Evolutionary conservation across 2,888 invertebrate genomes (phyloP).

Genomic region (Parascotia fuliginaria): DNA sequence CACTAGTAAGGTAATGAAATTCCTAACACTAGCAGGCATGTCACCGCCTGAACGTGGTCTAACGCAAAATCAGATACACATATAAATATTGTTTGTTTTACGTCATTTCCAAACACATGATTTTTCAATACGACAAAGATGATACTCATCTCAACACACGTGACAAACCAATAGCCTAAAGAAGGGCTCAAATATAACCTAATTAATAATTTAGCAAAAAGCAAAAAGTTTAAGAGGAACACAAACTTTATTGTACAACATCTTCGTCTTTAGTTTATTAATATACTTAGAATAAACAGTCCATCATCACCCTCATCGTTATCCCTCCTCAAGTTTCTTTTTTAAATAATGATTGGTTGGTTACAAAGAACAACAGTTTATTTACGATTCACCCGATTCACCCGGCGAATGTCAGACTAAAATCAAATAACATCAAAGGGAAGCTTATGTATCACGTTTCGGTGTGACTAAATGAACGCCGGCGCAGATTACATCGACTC

Average conservation of each 20-base stretch:
- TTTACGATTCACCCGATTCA: constrained; percentile 36
- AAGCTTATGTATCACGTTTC: constrained; percentile 63
- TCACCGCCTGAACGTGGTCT: too few species aligned
- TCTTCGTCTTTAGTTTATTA: neutral
- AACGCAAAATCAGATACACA: too few species aligned
- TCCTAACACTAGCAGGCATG: too few species aligned
- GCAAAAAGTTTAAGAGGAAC: neutral
- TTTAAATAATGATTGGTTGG: constrained; percentile 19
- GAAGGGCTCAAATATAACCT: too few species aligned
- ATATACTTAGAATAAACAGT: neutral
- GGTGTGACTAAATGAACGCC: constrained; percentile 59
- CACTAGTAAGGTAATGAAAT: too few species aligned
- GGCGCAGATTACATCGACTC: constrained; percentile 58
- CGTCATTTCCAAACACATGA: too few species aligned
- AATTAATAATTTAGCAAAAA: too few species aligned
- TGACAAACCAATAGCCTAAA: too few species aligned
- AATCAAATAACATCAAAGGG: constrained; percentile 68
- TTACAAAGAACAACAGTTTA: constrained; percentile 48
- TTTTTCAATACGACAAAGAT: too few species aligned
- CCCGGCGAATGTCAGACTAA: constrained; percentile 62
- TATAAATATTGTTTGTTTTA: too few species aligned
- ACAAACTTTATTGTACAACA: neutral
- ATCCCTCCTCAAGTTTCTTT: constrained; percentile 22
- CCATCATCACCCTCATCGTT: constrained; percentile 6
- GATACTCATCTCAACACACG: too few species aligned